These are phyloP conservation scores for Lathronympha strigana DNA, from an alignment of 2,888 invertebrate genomes.

Conservation along the genomic window DNA sequence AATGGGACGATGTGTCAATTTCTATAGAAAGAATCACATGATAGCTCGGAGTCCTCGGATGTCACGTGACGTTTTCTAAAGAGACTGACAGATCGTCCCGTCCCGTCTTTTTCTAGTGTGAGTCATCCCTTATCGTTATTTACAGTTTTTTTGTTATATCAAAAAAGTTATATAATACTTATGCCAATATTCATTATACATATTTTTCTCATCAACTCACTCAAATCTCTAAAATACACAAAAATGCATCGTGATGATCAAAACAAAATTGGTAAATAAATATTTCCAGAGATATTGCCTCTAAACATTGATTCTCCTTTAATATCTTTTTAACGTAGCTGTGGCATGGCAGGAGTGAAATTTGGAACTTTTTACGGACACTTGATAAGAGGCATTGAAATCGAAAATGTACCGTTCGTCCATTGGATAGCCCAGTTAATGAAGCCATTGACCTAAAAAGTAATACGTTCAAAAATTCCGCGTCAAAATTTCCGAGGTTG, in stretches of 20 bases:
- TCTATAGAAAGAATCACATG: no score
- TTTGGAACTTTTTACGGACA: slow-evolving; percentile 15
- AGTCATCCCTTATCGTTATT: no score
- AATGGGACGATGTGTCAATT: no score
- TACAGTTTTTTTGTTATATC: no score
- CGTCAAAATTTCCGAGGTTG: no score
- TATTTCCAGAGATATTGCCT: background rate
- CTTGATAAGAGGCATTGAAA: slow-evolving; percentile 25
- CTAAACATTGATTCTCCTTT: slow-evolving; percentile 22
- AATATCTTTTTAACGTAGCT: slow-evolving; percentile 31
- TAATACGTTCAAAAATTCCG: background rate
- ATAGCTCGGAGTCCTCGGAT: no score
- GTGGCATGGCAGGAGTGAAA: slow-evolving; percentile 7
- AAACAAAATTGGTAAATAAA: background rate
- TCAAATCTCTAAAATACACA: background rate
- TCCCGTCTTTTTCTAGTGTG: no score
- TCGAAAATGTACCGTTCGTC: slow-evolving; percentile 21
- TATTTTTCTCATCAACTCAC: no score
- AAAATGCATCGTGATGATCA: background rate
- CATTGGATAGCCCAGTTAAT: slow-evolving; percentile 12
- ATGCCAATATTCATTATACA: no score
- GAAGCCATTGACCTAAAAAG: background rate
- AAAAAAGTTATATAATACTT: no score
- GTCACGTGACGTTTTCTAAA: no score
- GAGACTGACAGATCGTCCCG: no score